These are phyloP conservation scores for Odiellus spinosus DNA, from an alignment of 2,888 invertebrate genomes.

Conservation along the genomic window DNA sequence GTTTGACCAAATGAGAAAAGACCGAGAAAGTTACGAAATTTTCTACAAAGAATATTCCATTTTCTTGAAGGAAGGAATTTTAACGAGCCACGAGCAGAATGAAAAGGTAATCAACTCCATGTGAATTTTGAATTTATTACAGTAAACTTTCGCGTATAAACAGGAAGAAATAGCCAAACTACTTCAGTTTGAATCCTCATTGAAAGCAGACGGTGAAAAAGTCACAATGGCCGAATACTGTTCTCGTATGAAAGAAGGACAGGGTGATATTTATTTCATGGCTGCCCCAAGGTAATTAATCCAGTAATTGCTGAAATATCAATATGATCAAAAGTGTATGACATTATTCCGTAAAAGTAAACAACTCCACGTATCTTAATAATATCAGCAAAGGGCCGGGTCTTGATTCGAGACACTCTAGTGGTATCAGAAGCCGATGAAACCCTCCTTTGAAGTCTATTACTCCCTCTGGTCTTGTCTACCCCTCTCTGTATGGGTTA, in stretches of 20 bases:
- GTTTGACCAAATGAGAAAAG: slow-evolving; percentile 66
- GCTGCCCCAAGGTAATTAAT: slow-evolving; percentile 64
- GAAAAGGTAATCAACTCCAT: no score
- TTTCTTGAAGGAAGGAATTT: slow-evolving; percentile 89
- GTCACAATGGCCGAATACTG: slow-evolving; percentile 64
- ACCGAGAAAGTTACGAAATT: slow-evolving; percentile 56
- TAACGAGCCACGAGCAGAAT: slow-evolving; percentile 57
- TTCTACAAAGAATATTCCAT: slow-evolving; percentile 86
- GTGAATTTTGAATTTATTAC: no score
- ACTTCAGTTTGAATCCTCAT: slow-evolving; percentile 80
- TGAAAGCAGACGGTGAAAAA: slow-evolving; percentile 47
- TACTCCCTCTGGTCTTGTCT: no score
- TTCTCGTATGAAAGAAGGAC: slow-evolving; percentile 53
- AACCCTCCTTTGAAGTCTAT: no score
- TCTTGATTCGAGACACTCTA: no score
- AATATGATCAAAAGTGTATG: no score
- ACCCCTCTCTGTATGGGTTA: no score
- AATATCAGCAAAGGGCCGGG: no score
- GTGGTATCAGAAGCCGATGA: no score
- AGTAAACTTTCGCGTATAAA: no score
- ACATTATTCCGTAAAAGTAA: no score
- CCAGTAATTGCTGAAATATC: slow-evolving; percentile 21
- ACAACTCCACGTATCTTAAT: no score
- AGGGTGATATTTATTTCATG: slow-evolving; percentile 77
- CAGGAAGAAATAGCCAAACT: slow-evolving; percentile 81